Percentiles rank a stretch among this genome's conserved stretches.
Conservation (phyloP, 2,888 invertebrate species). For the Anaspis maculata region DNA sequence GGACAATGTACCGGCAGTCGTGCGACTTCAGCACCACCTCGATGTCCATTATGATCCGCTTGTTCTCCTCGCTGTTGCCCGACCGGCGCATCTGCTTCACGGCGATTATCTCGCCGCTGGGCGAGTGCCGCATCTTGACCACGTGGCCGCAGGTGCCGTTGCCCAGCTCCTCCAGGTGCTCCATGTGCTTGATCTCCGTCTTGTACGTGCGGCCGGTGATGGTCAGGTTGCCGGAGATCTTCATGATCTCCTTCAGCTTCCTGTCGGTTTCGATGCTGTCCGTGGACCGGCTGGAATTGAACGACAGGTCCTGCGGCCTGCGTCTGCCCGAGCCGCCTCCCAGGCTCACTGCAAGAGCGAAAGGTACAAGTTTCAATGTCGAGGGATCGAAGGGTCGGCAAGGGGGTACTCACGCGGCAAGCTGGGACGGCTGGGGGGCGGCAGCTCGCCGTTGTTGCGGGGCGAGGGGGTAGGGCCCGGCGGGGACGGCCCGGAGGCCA, state of each 20-base stretch:
- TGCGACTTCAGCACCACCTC: slow-evolving; percentile 97
- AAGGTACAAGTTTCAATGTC: slow-evolving; percentile 1
- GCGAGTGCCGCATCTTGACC: slow-evolving; percentile 88
- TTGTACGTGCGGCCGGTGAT: slow-evolving; percentile 72
- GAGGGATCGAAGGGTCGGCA: neutral
- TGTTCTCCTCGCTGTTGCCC: slow-evolving; percentile 93
- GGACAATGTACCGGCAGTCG: slow-evolving; percentile 94
- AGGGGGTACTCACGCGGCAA: slow-evolving; percentile 10
- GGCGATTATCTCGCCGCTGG: slow-evolving; percentile 79
- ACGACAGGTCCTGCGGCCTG: slow-evolving; percentile 50
- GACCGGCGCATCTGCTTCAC: slow-evolving; percentile 98
- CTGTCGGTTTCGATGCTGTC: slow-evolving; percentile 63
- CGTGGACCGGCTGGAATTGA: slow-evolving; percentile 49
- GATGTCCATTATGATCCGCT: slow-evolving; percentile 96
- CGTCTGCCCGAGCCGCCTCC: neutral
- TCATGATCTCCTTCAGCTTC: slow-evolving; percentile 86
- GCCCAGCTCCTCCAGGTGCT: slow-evolving; percentile 80
- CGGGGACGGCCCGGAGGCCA: too few relatives aligned
- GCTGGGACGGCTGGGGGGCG: slow-evolving; percentile 8
- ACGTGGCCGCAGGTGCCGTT: slow-evolving; percentile 97
- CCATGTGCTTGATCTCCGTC: slow-evolving; percentile 75
- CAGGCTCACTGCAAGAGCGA: slow-evolving; percentile 1
- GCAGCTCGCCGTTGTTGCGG: too few relatives aligned
- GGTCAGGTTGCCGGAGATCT: slow-evolving; percentile 82
- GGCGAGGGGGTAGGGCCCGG: slow-evolving; percentile 73